Conservation (phyloP, 1,140 invertebrate species). For the Orchesella cincta region DNA sequence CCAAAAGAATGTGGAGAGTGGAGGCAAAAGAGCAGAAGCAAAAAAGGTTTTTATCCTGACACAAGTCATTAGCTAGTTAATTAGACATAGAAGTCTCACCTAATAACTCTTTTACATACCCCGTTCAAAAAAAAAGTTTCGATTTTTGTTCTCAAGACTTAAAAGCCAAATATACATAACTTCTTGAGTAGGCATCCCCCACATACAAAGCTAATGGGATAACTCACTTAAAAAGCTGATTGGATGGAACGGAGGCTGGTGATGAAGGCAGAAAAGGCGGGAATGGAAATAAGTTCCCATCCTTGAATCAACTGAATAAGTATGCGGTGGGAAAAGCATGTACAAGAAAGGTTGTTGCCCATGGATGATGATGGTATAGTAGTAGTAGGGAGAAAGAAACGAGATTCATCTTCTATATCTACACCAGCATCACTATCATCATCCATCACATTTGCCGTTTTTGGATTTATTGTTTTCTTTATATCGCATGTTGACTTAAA, state of each 20-base stretch:
- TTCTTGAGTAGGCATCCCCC: too few relatives aligned
- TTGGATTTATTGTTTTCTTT: too few relatives aligned
- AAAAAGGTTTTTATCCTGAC: not conserved
- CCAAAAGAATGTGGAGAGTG: not conserved
- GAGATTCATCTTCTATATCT: not conserved
- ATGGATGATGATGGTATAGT: constrained; percentile 1
- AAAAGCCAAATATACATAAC: not conserved
- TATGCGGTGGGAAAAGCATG: too few relatives aligned
- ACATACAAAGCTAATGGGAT: not conserved
- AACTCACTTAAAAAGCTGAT: not conserved
- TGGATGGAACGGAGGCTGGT: not conserved
- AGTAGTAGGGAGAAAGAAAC: not conserved
- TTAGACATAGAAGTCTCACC: constrained; percentile 22
- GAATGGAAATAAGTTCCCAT: not conserved
- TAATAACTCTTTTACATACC: not conserved
- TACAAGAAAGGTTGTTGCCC: too few relatives aligned
- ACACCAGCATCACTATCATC: not conserved
- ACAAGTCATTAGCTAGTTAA: constrained; percentile 22
- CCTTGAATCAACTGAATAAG: too few relatives aligned
- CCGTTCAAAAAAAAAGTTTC: not conserved
- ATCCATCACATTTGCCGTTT: constrained; percentile 1
- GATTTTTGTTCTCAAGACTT: not conserved
- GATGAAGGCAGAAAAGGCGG: constrained; percentile 7
- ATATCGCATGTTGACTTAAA: too few relatives aligned
- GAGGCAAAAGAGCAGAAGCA: not conserved